Base-by-base conservation (phyloP, 2,888 invertebrate genomes). In the Hemicrepidius hirtus region DNA sequence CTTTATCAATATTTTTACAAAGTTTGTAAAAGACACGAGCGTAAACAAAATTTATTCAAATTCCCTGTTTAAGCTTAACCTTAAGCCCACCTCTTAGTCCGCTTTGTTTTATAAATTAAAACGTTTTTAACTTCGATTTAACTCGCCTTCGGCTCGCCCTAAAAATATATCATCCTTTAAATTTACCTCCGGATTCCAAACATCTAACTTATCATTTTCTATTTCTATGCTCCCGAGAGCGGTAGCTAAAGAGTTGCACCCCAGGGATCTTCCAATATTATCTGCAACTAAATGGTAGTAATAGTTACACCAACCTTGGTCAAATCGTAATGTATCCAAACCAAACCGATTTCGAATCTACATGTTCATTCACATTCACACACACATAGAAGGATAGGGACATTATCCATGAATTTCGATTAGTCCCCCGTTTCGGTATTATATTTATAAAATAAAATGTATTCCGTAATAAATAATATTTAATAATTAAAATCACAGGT, bases 81-180 rank as follows among this genome's bases (percentile, higher is more conserved):
- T 46, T 46, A 46, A 46, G 18, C 46, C 16, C 46, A n/a, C 4
- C 46, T 20, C 4, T 46, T 46, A 46, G 18, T 10, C 46, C 46
- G 46, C 46, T 18, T 53, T 53, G 28, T 41, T 60, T 44, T 24
- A 20, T 60, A 41, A 60, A 44, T 60, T 60, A 44, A 60, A 44
- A 40, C 44, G 28, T 60, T 60, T 41, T 60, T 9, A 18, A 60
- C 60, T 60, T 60, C 24, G 21, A 60, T 60, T 44, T 41, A 60
- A 60, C 18, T 57, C 28, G 21, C 28, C 21, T 44, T 41, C 28
- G 16, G 60, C 21, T 28, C 44, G 12, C 28, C 4, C 6, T 21
- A 41, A 44, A 60, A 41, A 60, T 57, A 57, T 60, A 44, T 60
- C 28, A 16, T 12, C 21, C 28, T n/a, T 60, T 44, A 41, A 60